Base-by-base conservation (phyloP, 2,888 invertebrate species). In the Venusia cambrica region DNA sequence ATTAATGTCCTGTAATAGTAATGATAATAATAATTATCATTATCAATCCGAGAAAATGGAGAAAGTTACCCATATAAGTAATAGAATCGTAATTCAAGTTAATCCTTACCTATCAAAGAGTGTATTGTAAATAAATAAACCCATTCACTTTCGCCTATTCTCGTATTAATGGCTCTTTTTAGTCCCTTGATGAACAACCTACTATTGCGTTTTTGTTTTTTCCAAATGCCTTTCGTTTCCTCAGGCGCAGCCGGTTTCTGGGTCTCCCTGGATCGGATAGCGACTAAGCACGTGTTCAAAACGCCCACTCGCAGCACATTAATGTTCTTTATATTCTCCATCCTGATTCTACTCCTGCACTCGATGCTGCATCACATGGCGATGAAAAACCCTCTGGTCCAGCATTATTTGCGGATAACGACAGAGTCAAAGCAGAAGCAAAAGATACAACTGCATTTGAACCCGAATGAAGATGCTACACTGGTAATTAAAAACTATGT, bases 191-290 rank as follows among this genome's bases (percentile, higher is more conserved):
- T n/a, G n/a, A n/a, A n/a, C n/a, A n/a, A n/a, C n/a, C n/a, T n/a
- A n/a, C n/a, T n/a, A n/a, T n/a, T n/a, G n/a, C n/a, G n/a, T n/a
- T n/a, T n/a, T n/a, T n/a, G n/a, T n/a, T n/a, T 4, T 30, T 16
- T 10, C 25, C 16, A 16, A 5, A 35, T 38, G 26, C 37, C 12
- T 8, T 27, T 3, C 15, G 4, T 39, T 32, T 7, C 40, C 28
- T 2, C 80, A 94, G 94, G 94, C 85, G 92, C 93, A 4, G 95
- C 97, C 8, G 97, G 97, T 1, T 92, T 97, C 47, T 90, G 95
- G 81, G 95, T 97, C 8, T 96, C 97, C 9, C 78, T 92, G 20
- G 95, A 95, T 68, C 89, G 97, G 10, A 94, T 97, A 38, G 67
- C 94, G 26, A 97, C 97, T 1, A 96, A 97, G 69, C 89, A 93